Conservation (phyloP, 2,113 vertebrate species). For the Ahaetulla prasina region DNA sequence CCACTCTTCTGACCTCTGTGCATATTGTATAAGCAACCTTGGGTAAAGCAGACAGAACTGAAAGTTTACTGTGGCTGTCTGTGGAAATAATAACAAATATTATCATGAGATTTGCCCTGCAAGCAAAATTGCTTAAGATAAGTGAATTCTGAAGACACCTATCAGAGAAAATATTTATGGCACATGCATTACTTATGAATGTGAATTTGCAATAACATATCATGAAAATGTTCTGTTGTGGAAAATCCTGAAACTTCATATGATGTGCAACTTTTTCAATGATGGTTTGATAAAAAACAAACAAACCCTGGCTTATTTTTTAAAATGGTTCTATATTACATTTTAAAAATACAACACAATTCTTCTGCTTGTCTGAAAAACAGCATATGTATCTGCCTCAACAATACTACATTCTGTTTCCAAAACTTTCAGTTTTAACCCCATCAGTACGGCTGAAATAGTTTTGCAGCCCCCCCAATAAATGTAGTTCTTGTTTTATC, state of each 20-base stretch:
- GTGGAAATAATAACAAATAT: slow-evolving; percentile 22
- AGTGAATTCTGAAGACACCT: slow-evolving; percentile 9
- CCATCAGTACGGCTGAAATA: background rate
- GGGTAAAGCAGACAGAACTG: slow-evolving; percentile 38
- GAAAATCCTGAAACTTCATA: background rate
- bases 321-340: background rate
- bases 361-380: background rate
- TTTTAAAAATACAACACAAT: background rate
- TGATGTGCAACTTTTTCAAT: background rate
- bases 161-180: slow-evolving; percentile 27
- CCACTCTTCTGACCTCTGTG: slow-evolving; percentile 16
- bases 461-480: background rate
- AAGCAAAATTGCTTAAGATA: slow-evolving; percentile 30
- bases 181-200: slow-evolving; percentile 15
- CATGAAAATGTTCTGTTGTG: slow-evolving; percentile 11
- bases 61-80: slow-evolving; percentile 41
- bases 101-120: background rate
- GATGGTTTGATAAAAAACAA: no score
- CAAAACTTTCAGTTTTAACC: background rate
- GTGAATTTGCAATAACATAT: background rate
- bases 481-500: background rate
- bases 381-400: background rate
- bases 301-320: background rate
- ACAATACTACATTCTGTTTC: background rate
- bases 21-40: background rate